Base-by-base conservation (phyloP, 2,113 vertebrate species). In the Mola mola region DNA sequence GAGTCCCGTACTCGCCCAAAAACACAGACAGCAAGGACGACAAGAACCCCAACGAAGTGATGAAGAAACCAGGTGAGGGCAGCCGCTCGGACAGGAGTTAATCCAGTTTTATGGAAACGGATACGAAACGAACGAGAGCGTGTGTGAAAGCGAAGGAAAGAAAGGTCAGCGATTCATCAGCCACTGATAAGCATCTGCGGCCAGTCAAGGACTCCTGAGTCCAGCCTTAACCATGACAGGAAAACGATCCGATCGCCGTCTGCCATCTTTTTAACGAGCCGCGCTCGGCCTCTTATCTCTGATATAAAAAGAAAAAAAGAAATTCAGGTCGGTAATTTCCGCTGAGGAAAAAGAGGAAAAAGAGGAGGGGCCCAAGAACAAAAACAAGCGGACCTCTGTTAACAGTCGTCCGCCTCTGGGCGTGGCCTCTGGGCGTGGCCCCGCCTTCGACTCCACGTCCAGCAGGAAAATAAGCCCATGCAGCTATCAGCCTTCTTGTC, bases 11-110 rank as follows among this genome's bases (percentile, higher is more conserved):
- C 65, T 87, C 93, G 0, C 94, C 96, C 38, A 93, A 94, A 58
- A 88, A 94, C 79, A 40, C 93, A 66, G 95, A 95, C 8, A 88
- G 88, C 61, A 97, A 95, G 83, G 95, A 94, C 58, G 86, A 89
- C 51, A 25, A 58, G 52, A 95, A 87, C 62, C 75, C 61, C 2
- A 88, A 91, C 7, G 88, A 92, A 0, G 83, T 90, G 10, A 48
- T 89, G 33, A 83, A 84, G 34, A 91, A 90, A 49, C 46, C 77
- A 75, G 90, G 92, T 92, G 66, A 87, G 79, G 20, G 6, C 47
- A 3, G 5, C 10, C 44, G 5, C 28, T 25, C 47, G 28, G 21
- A 12, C 26, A 28, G 26, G 26, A 8, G n/a, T n/a, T n/a, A n/a
- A n/a, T n/a, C n/a, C n/a, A n/a, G n/a, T n/a, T n/a, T n/a, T n/a